Conservation (phyloP, 1,140 invertebrate genomes). For the Drosophila mayri region DNA sequence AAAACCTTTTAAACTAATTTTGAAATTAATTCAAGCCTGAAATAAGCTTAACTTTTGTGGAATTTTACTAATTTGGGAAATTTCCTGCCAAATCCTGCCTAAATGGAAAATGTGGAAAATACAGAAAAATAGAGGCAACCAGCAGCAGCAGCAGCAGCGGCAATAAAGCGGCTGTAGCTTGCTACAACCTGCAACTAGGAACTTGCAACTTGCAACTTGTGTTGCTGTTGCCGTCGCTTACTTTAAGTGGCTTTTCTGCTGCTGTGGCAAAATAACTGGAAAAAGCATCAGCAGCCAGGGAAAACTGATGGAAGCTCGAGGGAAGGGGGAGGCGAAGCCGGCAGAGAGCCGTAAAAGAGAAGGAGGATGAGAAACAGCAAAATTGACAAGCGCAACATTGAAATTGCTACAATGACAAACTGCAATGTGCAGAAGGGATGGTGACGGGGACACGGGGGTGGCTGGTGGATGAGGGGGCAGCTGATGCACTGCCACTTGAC, state of each 20-base stretch:
- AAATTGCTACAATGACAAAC: constrained; percentile 82
- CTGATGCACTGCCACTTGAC: constrained; percentile 78
- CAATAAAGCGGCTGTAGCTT: constrained; percentile 11
- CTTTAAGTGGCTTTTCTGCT: constrained; percentile 67
- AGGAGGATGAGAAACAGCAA: constrained; percentile 46
- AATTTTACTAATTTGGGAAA: background rate
- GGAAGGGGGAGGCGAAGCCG: too few relatives aligned
- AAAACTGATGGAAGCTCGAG: constrained; percentile 18
- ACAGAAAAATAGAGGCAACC: constrained; percentile 15
- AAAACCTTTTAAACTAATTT: background rate
- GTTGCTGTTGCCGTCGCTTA: constrained; percentile 40
- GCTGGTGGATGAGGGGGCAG: constrained; percentile 8
- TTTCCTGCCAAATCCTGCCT: background rate
- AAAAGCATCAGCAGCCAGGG: constrained; percentile 35
- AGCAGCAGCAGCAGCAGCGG: constrained; percentile 1
- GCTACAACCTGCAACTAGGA: constrained; percentile 29
- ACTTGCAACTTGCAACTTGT: constrained; percentile 47
- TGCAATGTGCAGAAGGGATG: constrained; percentile 46
- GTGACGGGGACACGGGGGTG: background rate
- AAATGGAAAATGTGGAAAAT: constrained; percentile 15
- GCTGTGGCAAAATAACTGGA: constrained; percentile 45
- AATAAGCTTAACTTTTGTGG: constrained; percentile 4
- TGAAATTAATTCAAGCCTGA: too few relatives aligned
- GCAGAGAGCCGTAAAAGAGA: constrained; percentile 19
- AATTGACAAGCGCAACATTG: constrained; percentile 82